Evolutionary conservation across 2,797 vertebrate species (phyloP).

Genomic region (Pteronotus mesoamericanus): DNA sequence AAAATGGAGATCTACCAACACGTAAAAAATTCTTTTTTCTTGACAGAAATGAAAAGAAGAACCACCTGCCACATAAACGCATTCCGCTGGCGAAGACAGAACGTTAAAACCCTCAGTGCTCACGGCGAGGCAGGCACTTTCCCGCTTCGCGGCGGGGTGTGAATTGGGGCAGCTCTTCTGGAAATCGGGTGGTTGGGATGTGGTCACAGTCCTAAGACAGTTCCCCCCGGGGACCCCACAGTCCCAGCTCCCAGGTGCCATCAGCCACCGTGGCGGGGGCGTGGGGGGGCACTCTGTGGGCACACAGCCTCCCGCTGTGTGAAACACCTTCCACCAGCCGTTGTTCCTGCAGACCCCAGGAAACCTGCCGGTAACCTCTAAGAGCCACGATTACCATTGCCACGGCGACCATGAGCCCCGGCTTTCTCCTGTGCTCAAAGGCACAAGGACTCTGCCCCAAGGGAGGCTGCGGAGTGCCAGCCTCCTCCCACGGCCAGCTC

Average conservation of each 20-base stretch:
- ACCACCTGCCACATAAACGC: background rate
- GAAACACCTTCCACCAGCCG: background rate
- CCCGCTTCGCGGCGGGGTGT: rapidly evolving
- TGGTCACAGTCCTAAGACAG: rapidly evolving
- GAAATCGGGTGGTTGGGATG: rapidly evolving
- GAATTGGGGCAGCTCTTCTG: rapidly evolving
- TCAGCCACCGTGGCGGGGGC: background rate
- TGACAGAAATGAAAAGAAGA: background rate
- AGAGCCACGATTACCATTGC: background rate
- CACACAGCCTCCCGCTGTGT: background rate
- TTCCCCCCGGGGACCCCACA: background rate
- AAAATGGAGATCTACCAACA: background rate
- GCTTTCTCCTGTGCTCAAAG: background rate
- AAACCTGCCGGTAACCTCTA: background rate
- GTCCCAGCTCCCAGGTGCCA: background rate
- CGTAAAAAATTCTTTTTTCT: background rate
- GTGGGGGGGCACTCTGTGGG: too few species aligned
- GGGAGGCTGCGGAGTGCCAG: rapidly evolving
- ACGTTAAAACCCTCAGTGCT: rapidly evolving
- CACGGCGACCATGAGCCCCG: slow-evolving; percentile 16
- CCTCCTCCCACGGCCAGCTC: rapidly evolving
- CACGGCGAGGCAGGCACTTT: rapidly evolving
- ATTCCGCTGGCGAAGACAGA: background rate
- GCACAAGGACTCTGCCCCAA: background rate
- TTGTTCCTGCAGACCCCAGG: background rate